A percentile compares a stretch with the other conserved stretches of the same genome.
Conservation (phyloP, 53 echinoderm and acorn worm species). For the Patiria pectinifera region DNA sequence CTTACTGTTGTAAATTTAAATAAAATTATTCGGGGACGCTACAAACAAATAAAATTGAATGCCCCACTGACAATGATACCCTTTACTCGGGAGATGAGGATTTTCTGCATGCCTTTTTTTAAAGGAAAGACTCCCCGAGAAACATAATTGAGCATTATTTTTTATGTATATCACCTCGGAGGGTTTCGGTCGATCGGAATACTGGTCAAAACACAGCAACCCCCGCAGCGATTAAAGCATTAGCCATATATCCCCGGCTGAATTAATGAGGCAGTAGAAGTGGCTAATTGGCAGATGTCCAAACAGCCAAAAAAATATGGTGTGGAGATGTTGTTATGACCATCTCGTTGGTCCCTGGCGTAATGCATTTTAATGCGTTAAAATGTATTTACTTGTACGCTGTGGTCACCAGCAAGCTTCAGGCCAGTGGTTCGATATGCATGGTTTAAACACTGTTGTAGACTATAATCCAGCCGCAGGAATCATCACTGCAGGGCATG, state of each 20-base stretch:
- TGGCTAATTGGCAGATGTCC: conserved; percentile 15
- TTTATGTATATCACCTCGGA: background rate
- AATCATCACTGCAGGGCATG: too few species aligned
- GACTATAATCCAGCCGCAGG: too few species aligned
- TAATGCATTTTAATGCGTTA: background rate
- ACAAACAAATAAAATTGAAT: too few species aligned
- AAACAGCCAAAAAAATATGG: background rate
- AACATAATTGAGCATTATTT: background rate
- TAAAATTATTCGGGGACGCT: too few species aligned
- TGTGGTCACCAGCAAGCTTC: background rate
- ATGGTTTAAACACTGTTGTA: too few species aligned
- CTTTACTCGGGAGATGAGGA: too few species aligned
- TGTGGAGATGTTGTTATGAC: background rate
- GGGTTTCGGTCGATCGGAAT: background rate
- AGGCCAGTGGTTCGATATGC: too few species aligned
- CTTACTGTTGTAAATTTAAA: too few species aligned
- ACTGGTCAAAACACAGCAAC: background rate
- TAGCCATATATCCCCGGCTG: background rate
- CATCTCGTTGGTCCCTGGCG: background rate
- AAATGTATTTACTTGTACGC: background rate
- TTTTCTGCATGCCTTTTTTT: too few species aligned
- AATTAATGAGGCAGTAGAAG: background rate
- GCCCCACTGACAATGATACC: too few species aligned
- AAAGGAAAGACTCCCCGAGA: background rate
- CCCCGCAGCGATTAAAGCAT: background rate